Evolutionary conservation across 1,140 invertebrate genomes (phyloP).

Genomic region (Dreissena rostriformis): DNA sequence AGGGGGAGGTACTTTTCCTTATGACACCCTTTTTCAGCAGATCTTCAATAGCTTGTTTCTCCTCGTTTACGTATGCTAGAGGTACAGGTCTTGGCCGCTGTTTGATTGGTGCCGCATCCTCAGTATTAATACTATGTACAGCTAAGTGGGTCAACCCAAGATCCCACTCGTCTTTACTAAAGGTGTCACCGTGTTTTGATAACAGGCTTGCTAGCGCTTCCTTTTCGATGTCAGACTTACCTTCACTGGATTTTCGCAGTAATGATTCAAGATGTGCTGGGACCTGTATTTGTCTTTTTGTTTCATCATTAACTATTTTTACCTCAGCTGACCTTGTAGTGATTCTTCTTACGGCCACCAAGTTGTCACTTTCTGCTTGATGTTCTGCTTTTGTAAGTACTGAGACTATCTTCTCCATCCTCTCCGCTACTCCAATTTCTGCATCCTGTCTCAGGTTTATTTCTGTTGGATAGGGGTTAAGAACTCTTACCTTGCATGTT

Average conservation of each 20-base stretch:
- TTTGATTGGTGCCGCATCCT: conserved; percentile 5
- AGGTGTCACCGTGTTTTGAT: neutral
- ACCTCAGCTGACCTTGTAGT: neutral
- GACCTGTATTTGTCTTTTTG: neutral
- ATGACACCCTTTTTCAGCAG: neutral
- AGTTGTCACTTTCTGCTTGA: neutral
- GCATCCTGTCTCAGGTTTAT: too few species aligned
- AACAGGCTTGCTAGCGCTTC: neutral
- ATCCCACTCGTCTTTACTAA: conserved; percentile 10
- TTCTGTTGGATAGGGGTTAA: neutral
- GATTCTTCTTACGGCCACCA: neutral
- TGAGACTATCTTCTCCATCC: too few species aligned
- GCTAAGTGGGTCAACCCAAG: neutral
- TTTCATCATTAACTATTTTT: neutral
- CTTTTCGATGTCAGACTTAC: neutral
- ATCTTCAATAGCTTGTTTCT: neutral
- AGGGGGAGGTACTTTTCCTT: neutral
- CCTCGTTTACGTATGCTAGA: neutral
- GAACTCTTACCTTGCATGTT: too few species aligned
- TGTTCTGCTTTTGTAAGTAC: neutral
- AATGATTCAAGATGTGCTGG: too few species aligned
- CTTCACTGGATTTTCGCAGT: neutral
- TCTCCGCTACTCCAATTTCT: neutral
- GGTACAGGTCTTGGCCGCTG: neutral
- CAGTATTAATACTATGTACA: conserved; percentile 21